Conservation (phyloP, 2,888 invertebrate species). For the Tipula unca region DNA sequence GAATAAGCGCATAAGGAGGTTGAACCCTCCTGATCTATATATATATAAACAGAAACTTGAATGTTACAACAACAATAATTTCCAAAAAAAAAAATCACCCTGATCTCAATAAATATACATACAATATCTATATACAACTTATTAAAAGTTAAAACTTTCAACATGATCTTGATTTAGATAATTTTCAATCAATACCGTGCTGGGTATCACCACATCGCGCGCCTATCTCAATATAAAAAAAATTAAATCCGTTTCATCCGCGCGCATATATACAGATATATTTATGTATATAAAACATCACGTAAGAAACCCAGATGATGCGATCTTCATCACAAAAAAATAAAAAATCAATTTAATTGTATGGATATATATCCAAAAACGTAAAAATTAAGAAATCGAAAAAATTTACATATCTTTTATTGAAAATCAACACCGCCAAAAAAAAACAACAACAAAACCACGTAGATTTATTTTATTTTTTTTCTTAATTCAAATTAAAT, state of each 20-base stretch:
- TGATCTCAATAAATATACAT: background rate
- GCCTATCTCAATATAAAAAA: background rate
- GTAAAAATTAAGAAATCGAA: background rate
- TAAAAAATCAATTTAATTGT: background rate
- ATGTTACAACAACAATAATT: background rate
- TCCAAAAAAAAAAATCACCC: background rate
- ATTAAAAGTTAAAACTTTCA: background rate
- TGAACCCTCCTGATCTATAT: background rate
- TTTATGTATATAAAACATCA: too few relatives aligned
- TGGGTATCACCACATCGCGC: background rate
- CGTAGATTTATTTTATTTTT: background rate
- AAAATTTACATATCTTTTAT: background rate
- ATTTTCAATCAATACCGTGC: background rate
- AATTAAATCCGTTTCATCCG: background rate
- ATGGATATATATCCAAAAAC: background rate
- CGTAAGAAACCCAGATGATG: background rate
- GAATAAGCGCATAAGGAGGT: background rate
- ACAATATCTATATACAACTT: too few relatives aligned
- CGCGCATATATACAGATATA: background rate
- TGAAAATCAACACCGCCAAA: background rate
- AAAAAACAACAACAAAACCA: background rate
- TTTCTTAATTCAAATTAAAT: background rate
- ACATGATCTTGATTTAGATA: conserved; percentile 2
- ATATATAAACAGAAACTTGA: background rate
- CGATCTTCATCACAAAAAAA: background rate